phyloP scores from a whole-genome alignment of 2,113 vertebrate species.

The Brachypodius melanocephalos region DNA sequence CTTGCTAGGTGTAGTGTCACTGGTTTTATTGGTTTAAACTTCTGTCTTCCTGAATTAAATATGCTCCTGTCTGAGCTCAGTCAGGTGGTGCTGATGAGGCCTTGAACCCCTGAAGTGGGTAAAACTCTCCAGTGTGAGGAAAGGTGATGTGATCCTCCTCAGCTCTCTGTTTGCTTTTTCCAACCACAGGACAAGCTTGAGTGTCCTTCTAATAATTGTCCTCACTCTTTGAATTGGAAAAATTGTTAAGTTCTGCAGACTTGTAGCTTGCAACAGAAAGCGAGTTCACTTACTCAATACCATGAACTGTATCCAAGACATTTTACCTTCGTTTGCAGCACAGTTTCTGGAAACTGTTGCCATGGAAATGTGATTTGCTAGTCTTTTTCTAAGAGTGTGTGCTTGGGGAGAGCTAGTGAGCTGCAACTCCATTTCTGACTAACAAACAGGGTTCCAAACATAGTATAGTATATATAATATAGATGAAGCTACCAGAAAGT shows the following conservation, averaged over 20 bases:
- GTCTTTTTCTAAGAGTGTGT: neutral
- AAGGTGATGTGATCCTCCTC: neutral
- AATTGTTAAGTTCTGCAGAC: neutral
- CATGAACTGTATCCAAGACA: neutral
- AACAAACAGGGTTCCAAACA: neutral
- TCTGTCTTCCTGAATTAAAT: neutral
- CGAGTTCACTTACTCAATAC: neutral
- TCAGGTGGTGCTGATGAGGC: neutral
- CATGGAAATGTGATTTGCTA: slow-evolving; percentile 17
- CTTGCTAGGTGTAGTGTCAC: neutral
- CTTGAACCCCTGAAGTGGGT: neutral
- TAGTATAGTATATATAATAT: too few relatives aligned
- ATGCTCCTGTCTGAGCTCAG: neutral
- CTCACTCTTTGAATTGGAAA: neutral
- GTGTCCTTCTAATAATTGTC: neutral
- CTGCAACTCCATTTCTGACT: neutral
- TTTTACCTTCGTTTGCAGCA: neutral
- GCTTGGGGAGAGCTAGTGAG: neutral
- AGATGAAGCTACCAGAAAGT: neutral
- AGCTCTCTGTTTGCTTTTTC: neutral
- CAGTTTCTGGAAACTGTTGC: slow-evolving; percentile 6
- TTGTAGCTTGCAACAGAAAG: neutral
- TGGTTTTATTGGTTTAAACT: neutral
- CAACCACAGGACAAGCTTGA: neutral
- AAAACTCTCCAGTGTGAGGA: neutral